Percentiles rank a stretch among this genome's conserved stretches.
These are phyloP conservation scores for Acrobasis consociella DNA, from an alignment of 2,888 invertebrate genomes.

Conservation along the genomic window DNA sequence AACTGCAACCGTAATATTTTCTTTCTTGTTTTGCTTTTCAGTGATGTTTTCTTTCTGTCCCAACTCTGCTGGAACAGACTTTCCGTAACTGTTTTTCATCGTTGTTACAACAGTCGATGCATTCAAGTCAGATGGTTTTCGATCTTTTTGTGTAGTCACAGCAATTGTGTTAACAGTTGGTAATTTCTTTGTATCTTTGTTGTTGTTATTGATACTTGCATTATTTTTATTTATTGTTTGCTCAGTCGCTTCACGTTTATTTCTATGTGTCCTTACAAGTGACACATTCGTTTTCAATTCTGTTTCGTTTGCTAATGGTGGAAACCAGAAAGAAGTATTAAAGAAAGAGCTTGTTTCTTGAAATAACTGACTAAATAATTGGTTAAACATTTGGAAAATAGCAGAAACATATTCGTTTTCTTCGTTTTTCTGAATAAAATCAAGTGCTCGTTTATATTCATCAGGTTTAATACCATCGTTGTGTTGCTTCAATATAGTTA, in stretches of 20 bases:
- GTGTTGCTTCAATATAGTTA: slow-evolving; percentile 60
- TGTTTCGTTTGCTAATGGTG: slow-evolving; percentile 33
- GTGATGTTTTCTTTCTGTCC: not conserved
- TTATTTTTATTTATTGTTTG: slow-evolving; percentile 5
- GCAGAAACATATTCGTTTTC: slow-evolving; percentile 52
- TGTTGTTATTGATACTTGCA: slow-evolving; percentile 8
- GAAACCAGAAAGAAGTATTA: slow-evolving; percentile 41
- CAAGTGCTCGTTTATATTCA: slow-evolving; percentile 53
- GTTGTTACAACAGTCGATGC: not conserved
- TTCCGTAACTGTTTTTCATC: not conserved
- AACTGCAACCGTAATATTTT: not conserved
- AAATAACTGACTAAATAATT: slow-evolving; percentile 51
- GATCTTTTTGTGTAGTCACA: slow-evolving; percentile 15
- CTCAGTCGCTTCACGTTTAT: slow-evolving; percentile 46
- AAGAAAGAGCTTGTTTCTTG: slow-evolving; percentile 56
- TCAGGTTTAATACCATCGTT: slow-evolving; percentile 60
- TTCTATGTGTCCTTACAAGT: slow-evolving; percentile 48
- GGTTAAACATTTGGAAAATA: slow-evolving; percentile 49
- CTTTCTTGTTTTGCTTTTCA: not conserved
- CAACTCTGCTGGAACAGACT: not conserved
- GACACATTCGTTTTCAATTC: slow-evolving; percentile 30
- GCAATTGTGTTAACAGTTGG: slow-evolving; percentile 34
- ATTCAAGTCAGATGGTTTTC: not conserved
- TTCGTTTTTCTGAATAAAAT: slow-evolving; percentile 53
- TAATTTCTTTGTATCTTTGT: slow-evolving; percentile 19